phyloP scores from a whole-genome alignment of 2,888 invertebrate genomes.

The Cerceris ruficornis region DNA sequence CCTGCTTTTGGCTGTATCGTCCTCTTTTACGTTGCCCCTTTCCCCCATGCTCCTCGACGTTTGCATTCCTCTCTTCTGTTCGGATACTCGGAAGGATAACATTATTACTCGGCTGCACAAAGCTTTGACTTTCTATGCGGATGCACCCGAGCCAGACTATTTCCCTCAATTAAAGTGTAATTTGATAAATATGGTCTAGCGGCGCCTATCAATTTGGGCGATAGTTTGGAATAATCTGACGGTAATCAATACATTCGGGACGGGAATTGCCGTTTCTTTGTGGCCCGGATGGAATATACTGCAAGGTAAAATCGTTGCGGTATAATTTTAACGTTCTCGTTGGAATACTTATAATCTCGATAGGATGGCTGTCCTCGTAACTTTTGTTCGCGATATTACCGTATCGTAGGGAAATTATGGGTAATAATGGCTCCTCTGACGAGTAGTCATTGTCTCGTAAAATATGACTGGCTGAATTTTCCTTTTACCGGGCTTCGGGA shows the following conservation, averaged over 20 bases:
- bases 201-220: slow-evolving; percentile 61
- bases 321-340: neutral
- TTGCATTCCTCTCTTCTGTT: slow-evolving; percentile 10
- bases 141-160: slow-evolving; percentile 68
- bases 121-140: slow-evolving; percentile 72
- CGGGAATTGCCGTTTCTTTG: slow-evolving; percentile 6
- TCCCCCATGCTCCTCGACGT: slow-evolving; percentile 4
- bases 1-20: slow-evolving; percentile 16
- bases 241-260: slow-evolving; percentile 30
- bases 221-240: slow-evolving; percentile 20
- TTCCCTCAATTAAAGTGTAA: slow-evolving; percentile 72
- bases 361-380: no score
- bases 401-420: no score
- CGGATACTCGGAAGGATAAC: slow-evolving; percentile 44
- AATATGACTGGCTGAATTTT: no score
- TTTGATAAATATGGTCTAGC: slow-evolving; percentile 70
- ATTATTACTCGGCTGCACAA: slow-evolving; percentile 67
- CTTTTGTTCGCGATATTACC: neutral
- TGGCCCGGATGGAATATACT: neutral
- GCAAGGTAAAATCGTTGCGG: neutral
- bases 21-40: slow-evolving; percentile 31
- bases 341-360: neutral
- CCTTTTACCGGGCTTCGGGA: no score
- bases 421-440: no score
- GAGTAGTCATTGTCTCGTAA: no score